Evolutionary conservation across 2,888 invertebrate species (phyloP).

Genomic region (Ceriagrion tenellum): DNA sequence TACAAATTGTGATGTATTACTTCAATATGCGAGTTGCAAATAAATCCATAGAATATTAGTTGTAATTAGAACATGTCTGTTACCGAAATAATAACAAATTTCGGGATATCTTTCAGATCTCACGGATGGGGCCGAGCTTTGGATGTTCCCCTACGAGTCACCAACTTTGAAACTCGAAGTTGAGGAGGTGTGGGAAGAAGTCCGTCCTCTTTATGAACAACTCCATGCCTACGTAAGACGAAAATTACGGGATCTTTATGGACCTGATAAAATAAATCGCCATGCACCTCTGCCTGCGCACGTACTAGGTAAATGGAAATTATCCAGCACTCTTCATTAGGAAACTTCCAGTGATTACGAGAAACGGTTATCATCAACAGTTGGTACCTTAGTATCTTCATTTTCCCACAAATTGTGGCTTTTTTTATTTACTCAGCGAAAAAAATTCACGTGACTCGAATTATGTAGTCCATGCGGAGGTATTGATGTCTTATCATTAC

Average conservation of each 20-base stretch:
- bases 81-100: background rate
- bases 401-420: too few relatives aligned
- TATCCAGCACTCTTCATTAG: background rate
- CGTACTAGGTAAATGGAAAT: constrained; percentile 82
- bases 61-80: too few relatives aligned
- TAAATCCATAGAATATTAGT: too few relatives aligned
- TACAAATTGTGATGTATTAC: too few relatives aligned
- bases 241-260: constrained; percentile 90
- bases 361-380: background rate
- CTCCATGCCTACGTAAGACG: constrained; percentile 94
- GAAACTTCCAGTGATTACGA: background rate
- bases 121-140: constrained; percentile 91
- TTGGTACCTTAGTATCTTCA: too few relatives aligned
- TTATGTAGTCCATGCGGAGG: too few relatives aligned
- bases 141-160: constrained; percentile 93
- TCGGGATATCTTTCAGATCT: constrained; percentile 84
- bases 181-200: constrained; percentile 90
- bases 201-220: constrained; percentile 91
- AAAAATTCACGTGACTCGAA: too few relatives aligned
- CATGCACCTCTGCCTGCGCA: constrained; percentile 92
- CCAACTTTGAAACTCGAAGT: constrained; percentile 87
- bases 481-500: background rate
- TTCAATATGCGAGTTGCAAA: too few relatives aligned
- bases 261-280: constrained; percentile 88
- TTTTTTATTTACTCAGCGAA: too few relatives aligned